A percentile compares a stretch with the other conserved stretches of the same genome.
Conservation (phyloP, 2,113 vertebrate species). For the Pomatostomus ruficeps region DNA sequence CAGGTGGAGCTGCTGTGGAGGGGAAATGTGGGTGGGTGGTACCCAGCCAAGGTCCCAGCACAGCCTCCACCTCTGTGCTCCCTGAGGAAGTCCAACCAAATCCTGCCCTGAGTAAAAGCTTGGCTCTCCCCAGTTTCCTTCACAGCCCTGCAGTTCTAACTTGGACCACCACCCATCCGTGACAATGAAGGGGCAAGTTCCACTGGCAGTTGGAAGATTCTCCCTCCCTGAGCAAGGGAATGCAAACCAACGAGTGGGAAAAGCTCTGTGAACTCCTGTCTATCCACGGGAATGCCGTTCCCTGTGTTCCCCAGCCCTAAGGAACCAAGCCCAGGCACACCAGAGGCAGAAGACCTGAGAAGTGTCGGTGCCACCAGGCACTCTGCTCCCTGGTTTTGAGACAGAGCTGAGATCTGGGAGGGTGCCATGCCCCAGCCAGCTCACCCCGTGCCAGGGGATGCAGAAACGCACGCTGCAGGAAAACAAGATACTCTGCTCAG, state of each 20-base stretch:
- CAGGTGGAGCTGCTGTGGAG: background rate
- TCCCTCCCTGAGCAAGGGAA: background rate
- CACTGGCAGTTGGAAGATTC: background rate
- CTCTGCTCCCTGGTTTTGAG: background rate
- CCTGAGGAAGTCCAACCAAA: background rate
- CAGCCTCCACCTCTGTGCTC: background rate
- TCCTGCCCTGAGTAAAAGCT: background rate
- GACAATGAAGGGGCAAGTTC: background rate
- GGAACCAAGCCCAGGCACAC: background rate
- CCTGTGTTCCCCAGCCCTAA: fast-evolving
- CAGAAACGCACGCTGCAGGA: background rate
- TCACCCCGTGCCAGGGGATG: background rate
- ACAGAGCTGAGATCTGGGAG: background rate
- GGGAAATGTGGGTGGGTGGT: background rate
- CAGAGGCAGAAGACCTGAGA: background rate
- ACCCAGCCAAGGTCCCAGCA: background rate
- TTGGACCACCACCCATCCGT: background rate
- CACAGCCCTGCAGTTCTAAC: background rate
- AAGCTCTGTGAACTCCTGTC: background rate
- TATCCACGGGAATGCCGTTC: background rate
- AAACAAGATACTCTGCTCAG: background rate
- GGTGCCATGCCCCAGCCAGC: background rate
- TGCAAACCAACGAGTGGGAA: background rate
- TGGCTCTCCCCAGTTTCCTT: background rate
- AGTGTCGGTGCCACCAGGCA: background rate